Conservation (phyloP, 2,797 vertebrate species). For the Zenarchopterus dispar region DNA sequence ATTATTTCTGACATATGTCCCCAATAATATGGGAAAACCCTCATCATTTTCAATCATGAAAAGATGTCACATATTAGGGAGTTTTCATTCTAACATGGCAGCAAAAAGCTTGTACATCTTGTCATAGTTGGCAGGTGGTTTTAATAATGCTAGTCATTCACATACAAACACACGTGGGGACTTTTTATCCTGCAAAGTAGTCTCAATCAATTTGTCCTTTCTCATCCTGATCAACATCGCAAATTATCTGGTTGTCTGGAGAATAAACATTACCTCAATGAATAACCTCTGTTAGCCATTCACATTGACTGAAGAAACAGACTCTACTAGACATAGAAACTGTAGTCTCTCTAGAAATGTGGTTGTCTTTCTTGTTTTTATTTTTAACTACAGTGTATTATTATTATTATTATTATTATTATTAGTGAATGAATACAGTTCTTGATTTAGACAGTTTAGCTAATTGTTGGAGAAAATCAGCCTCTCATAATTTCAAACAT, state of each 20-base stretch:
- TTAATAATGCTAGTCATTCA: conserved; percentile 14
- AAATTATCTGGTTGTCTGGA: no score
- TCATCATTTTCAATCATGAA: conserved; percentile 38
- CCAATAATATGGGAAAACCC: conserved; percentile 24
- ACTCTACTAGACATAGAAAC: conserved; percentile 15
- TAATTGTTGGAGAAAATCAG: conserved; percentile 21
- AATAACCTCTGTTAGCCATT: no score
- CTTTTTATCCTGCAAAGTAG: no score
- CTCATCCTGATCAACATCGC: no score
- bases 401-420: no score
- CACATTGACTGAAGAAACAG: neutral
- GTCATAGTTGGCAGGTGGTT: conserved; percentile 32
- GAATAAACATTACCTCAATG: no score
- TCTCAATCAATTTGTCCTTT: no score
- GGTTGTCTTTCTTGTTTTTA: conserved; percentile 29
- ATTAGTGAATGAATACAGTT: conserved; percentile 5
- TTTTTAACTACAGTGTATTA: no score
- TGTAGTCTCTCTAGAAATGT: conserved; percentile 15
- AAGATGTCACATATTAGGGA: conserved; percentile 32
- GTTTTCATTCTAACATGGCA: conserved; percentile 50
- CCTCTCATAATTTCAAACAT: conserved; percentile 39
- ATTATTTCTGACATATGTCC: conserved; percentile 10
- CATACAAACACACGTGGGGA: no score
- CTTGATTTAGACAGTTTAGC: conserved; percentile 24
- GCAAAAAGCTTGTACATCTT: conserved; percentile 25